These are phyloP conservation scores for Sylvicola cinctus DNA, from an alignment of 2,888 invertebrate genomes.

Conservation along the genomic window DNA sequence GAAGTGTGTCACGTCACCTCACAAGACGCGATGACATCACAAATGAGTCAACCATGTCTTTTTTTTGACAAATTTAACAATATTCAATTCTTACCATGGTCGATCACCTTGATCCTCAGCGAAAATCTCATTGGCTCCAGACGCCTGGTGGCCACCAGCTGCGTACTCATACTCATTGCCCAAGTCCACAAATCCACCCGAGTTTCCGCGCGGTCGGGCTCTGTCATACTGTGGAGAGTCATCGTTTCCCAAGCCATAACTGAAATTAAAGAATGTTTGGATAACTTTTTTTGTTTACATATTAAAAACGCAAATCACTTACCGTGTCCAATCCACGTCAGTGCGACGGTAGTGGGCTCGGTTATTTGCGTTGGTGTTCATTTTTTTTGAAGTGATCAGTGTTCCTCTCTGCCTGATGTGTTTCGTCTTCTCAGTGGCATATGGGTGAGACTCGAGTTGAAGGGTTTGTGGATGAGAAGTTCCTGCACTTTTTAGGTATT, in stretches of 20 bases:
- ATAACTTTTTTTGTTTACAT: not conserved
- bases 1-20: constrained; percentile 2
- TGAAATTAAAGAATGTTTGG: constrained; percentile 5
- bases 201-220: constrained; percentile 36
- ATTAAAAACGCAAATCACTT: constrained; percentile 2
- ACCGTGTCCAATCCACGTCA: constrained; percentile 21
- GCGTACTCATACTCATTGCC: constrained; percentile 49
- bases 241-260: constrained; percentile 23
- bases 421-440: no score
- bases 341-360: constrained; percentile 9
- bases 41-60: no score
- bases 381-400: no score
- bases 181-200: constrained; percentile 55
- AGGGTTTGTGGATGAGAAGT: no score
- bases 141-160: constrained; percentile 64
- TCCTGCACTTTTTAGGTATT: no score
- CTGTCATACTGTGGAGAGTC: constrained; percentile 26
- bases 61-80: no score
- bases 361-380: no score
- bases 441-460: no score
- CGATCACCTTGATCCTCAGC: constrained; percentile 66
- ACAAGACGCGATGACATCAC: no score
- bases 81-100: constrained; percentile 18
- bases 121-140: constrained; percentile 77
- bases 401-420: no score